These are phyloP conservation scores for Rotaria socialis DNA, from an alignment of 2,888 invertebrate species.

Conservation along the genomic window DNA sequence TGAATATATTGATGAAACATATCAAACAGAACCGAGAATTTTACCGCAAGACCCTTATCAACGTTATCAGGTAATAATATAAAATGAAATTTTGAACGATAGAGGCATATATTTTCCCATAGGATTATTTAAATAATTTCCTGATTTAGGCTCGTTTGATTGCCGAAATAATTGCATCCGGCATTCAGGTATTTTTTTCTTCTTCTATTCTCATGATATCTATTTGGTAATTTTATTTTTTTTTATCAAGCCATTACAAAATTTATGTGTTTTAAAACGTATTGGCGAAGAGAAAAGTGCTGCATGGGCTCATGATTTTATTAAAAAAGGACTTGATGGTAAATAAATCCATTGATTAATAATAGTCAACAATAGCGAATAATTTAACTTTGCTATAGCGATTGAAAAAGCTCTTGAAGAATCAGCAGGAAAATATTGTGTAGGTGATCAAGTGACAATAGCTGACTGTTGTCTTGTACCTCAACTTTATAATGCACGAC, in stretches of 20 bases:
- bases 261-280: slow-evolving; percentile 74
- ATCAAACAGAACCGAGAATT: background rate
- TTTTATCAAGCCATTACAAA: slow-evolving; percentile 71
- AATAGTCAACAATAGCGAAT: too few relatives aligned
- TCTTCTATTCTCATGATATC: background rate
- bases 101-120: background rate
- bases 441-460: slow-evolving; percentile 84
- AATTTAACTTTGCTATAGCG: background rate
- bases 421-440: slow-evolving; percentile 74
- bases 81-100: background rate
- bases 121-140: too few relatives aligned
- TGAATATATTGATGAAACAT: slow-evolving; percentile 16
- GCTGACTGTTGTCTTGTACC: slow-evolving; percentile 92
- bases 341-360: slow-evolving; percentile 65
- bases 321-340: slow-evolving; percentile 73
- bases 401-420: slow-evolving; percentile 16
- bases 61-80: background rate
- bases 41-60: background rate
- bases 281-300: slow-evolving; percentile 67
- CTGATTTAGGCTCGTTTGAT: background rate
- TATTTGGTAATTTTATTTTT: background rate
- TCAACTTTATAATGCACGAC: slow-evolving; percentile 86
- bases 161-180: background rate
- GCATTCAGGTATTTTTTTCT: background rate
- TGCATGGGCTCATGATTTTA: slow-evolving; percentile 89